A percentile compares a stretch with the other conserved stretches of the same genome.
phyloP scores from a whole-genome alignment of 2,888 invertebrate genomes.

The Callinectes sapidus region DNA sequence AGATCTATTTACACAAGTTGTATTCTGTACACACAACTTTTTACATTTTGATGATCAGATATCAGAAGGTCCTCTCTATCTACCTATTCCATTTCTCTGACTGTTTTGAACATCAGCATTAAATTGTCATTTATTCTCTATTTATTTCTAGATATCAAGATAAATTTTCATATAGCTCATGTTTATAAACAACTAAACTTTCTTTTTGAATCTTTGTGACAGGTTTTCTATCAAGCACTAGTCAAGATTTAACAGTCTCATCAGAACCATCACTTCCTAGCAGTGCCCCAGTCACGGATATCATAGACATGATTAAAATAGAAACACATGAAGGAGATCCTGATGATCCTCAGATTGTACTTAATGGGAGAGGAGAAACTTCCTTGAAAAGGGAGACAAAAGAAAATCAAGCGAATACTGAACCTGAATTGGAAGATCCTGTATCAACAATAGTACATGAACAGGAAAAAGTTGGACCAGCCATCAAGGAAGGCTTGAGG shows the following conservation, averaged over 20 bases:
- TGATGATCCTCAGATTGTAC: slow-evolving; percentile 47
- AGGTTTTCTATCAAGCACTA: slow-evolving; percentile 28
- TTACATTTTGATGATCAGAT: too few relatives aligned
- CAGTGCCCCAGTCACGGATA: slow-evolving; percentile 6
- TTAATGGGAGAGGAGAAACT: not conserved
- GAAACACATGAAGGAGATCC: slow-evolving; percentile 41
- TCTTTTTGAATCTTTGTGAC: not conserved
- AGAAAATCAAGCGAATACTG: not conserved
- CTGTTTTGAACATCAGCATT: too few relatives aligned
- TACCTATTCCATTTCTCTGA: too few relatives aligned
- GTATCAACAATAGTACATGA: not conserved
- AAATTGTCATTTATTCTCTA: too few relatives aligned
- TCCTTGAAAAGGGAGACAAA: not conserved
- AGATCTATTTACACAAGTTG: not conserved
- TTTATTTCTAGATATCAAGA: not conserved
- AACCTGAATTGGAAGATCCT: not conserved
- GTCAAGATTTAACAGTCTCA: slow-evolving; percentile 13
- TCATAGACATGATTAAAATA: slow-evolving; percentile 36
- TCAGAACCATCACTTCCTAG: slow-evolving; percentile 29
- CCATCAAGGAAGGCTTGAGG: slow-evolving; percentile 18
- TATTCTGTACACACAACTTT: not conserved
- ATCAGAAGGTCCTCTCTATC: too few relatives aligned
- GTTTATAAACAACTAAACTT: not conserved
- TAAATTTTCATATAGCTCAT: not conserved
- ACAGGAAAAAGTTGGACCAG: not conserved